Conservation (phyloP, 2,888 invertebrate species). For the Oscheius myriophilus region DNA sequence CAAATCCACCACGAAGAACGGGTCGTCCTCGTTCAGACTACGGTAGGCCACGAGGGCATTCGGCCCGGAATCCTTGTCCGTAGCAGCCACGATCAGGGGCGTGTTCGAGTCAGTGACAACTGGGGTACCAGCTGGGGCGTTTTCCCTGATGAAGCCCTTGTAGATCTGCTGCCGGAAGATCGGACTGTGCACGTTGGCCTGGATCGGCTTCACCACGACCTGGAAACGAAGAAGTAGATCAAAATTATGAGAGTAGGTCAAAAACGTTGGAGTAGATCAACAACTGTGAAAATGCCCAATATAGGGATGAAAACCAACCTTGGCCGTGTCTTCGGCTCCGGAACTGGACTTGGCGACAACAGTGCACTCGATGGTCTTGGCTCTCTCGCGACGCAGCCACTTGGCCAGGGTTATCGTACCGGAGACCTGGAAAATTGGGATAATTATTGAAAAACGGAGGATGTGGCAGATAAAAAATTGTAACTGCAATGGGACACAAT, state of each 20-base stretch:
- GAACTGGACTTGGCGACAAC: constrained; percentile 36
- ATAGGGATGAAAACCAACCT: constrained; percentile 15
- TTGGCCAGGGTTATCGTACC: constrained; percentile 45
- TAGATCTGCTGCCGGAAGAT: constrained; percentile 80
- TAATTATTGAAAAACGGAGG: too few species aligned
- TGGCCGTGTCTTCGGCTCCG: constrained; percentile 39
- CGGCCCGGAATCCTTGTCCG: constrained; percentile 85
- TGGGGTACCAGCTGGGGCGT: constrained; percentile 38
- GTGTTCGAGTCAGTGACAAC: constrained; percentile 28
- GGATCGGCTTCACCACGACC: constrained; percentile 47
- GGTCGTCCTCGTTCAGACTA: constrained; percentile 83
- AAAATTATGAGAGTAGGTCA: too few species aligned
- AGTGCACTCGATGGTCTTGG: constrained; percentile 44
- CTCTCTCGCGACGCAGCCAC: constrained; percentile 49
- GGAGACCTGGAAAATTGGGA: constrained; percentile 29
- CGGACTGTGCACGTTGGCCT: constrained; percentile 61
- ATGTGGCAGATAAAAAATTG: too few species aligned
- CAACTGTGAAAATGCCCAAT: too few species aligned
- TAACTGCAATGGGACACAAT: too few species aligned
- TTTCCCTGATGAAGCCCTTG: constrained; percentile 83
- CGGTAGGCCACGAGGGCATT: constrained; percentile 86
- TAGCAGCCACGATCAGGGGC: constrained; percentile 85
- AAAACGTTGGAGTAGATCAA: too few species aligned
- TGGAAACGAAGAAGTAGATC: not conserved
- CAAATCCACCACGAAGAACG: constrained; percentile 85